Evolutionary conservation across 2,888 invertebrate species (phyloP), one percentile per base, ranked within the genome.

Genomic region (Cordylochernes scorpioides): DNA sequence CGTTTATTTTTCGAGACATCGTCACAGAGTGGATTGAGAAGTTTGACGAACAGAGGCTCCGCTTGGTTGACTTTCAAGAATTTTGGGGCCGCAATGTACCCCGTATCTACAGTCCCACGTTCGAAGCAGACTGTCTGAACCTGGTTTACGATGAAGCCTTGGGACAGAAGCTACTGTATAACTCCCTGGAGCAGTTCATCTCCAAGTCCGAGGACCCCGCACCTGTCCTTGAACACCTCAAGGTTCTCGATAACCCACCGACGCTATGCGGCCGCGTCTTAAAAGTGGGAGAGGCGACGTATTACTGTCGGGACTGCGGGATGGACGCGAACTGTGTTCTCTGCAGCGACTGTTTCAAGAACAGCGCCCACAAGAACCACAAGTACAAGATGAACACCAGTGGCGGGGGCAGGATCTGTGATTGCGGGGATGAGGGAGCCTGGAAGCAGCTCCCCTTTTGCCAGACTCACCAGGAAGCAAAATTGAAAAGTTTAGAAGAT

Each of bases 321-420:
- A 73, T 82, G 65, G 97, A 99, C 59, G 72, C 75, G 37, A 97
- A 97, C 0, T 99, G 97, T 59, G 97, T 97, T 12, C 61, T 97
- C 14, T 99, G 97, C 55, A 80, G 86, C 28, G 75, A 80, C 45
- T 97, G 97, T 55, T 97, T 99, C 58, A 80, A 86, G 52, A 70
- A 77, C 46, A 91, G 42, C 33, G 33, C 36, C 12, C 44, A 44
- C 25, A 33, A 34, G 27, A 34, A 32, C 16, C 44, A 44, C 32
- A 33, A 39, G 10, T 51, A 82, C 56, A 77, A 88, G 64, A 94
- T 97, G 77, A 78, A 80, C 27, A 82, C 84, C 31, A 82, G 88
- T 0, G 66, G 67, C 31, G 86, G 88, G 14, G 80, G 82, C 3
- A 88, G 88, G 2, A 88, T 84, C 54, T 88, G 88, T 55, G 88